Conservation (phyloP, 2,797 vertebrate species). For the Phoebastria nigripes region DNA sequence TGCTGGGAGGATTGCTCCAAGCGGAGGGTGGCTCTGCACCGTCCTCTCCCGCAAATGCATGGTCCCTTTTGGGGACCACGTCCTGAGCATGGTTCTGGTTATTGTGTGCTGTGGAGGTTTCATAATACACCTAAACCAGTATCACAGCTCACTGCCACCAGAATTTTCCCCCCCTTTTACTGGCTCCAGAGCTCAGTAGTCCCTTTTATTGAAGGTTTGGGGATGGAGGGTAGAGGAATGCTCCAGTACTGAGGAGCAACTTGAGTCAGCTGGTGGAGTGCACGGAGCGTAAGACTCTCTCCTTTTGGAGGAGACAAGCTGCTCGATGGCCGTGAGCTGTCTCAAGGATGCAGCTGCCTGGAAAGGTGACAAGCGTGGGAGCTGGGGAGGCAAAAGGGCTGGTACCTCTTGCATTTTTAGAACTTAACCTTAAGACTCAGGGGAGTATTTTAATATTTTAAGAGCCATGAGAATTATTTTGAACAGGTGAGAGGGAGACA, state of each 20-base stretch:
- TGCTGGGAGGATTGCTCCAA: neutral
- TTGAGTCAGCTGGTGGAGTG: neutral
- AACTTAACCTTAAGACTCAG: neutral
- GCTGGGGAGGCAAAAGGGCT: neutral
- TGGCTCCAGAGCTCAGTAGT: neutral
- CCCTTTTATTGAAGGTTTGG: neutral
- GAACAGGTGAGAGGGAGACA: neutral
- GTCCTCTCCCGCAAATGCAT: fast-evolving
- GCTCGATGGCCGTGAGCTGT: neutral
- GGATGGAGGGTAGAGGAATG: neutral
- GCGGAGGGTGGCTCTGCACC: neutral
- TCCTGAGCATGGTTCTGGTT: neutral
- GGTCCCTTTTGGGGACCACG: neutral
- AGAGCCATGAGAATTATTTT: neutral
- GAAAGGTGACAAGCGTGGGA: neutral
- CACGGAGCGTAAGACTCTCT: fast-evolving
- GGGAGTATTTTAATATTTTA: neutral
- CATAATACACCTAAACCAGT: neutral
- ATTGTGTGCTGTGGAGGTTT: neutral
- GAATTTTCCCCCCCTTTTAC: too few relatives aligned
- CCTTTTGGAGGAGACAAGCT: neutral
- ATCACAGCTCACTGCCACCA: neutral
- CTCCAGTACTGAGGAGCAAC: neutral
- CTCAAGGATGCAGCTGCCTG: neutral
- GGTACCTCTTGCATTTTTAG: neutral